Evolutionary conservation across 2,888 invertebrate species (phyloP).

Genomic region (Drosophila cracens): DNA sequence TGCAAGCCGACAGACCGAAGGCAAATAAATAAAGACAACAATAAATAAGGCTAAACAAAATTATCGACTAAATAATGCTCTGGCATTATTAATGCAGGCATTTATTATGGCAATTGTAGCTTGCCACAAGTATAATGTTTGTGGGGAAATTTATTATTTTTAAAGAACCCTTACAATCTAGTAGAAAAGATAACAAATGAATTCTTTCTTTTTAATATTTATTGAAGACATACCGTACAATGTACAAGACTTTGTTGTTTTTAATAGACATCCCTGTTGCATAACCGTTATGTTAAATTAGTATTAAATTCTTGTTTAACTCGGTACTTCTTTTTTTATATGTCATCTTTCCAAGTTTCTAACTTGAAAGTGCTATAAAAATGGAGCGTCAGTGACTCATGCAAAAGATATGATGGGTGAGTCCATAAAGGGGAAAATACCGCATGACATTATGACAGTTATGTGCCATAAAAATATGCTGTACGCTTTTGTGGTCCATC

Average conservation of each 20-base stretch:
- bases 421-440: slow-evolving; percentile 42
- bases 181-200: background rate
- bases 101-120: background rate
- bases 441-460: slow-evolving; percentile 77
- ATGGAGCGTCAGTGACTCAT: background rate
- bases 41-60: background rate
- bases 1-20: slow-evolving; percentile 12
- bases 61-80: slow-evolving; percentile 25
- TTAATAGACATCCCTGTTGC: background rate
- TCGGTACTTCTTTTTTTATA: background rate
- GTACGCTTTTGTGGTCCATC: slow-evolving; percentile 57
- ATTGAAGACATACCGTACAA: background rate
- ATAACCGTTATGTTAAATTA: background rate
- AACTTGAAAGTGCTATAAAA: background rate
- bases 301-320: background rate
- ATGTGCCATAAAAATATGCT: slow-evolving; percentile 75
- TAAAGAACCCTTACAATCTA: background rate
- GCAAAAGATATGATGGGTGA: background rate
- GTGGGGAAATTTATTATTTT: background rate
- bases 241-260: background rate
- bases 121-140: background rate
- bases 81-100: background rate
- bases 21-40: slow-evolving; percentile 6
- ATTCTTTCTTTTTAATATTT: background rate
- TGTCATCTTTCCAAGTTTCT: background rate